Base-by-base conservation (phyloP, 2,888 invertebrate genomes). In the Mimumesa dahlbomi region DNA sequence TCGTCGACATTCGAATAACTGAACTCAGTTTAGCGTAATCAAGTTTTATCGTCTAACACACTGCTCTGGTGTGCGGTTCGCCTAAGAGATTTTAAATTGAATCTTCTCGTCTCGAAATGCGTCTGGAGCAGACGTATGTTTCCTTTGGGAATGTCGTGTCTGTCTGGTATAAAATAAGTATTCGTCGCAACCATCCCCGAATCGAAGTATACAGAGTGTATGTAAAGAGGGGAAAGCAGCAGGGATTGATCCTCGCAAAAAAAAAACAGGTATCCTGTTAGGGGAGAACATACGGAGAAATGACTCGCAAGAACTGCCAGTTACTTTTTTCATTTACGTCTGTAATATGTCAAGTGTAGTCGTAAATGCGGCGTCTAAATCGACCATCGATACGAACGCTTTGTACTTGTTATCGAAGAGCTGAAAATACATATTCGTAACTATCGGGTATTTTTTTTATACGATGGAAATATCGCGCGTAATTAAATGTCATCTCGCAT, bases 201-300 rank as follows among this genome's bases (percentile, higher is more conserved):
- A 1, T 7, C 14, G 40, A 22, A 34, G 19, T 13, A 11, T 25
- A 31, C 13, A 25, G 13, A 36, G 13, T 6, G 1, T 1, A 1
- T 21, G n/a, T 1, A 16, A 16, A 40, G 21, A 19, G 43, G 19
- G 43, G 5, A 11, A 21, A 21, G 19, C 7, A 43, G 21, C 43
- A 21, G 43, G 34, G 34, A n/a, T 43, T 7, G 22, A 19, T 50
- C n/a, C 36, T 43, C 6, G 43, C 34, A 64, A 64, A 57, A 50
- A 57, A 64, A 64, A 57, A 50, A 57, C 50, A 57, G 13, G 57
- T 9, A 14, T 7, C 45, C 50, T 25, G 40, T n/a, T 16, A 3
- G 0, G 2, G 40, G 16, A 9, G 40, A 62, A 16, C n/a, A 53
- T 14, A 48, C 13, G 14, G 9, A 3, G 18, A 14, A 13, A 16